Percentiles rank a stretch among this genome's conserved stretches.
Conservation (phyloP, 1,140 invertebrate species). For the Mamestra configurata region DNA sequence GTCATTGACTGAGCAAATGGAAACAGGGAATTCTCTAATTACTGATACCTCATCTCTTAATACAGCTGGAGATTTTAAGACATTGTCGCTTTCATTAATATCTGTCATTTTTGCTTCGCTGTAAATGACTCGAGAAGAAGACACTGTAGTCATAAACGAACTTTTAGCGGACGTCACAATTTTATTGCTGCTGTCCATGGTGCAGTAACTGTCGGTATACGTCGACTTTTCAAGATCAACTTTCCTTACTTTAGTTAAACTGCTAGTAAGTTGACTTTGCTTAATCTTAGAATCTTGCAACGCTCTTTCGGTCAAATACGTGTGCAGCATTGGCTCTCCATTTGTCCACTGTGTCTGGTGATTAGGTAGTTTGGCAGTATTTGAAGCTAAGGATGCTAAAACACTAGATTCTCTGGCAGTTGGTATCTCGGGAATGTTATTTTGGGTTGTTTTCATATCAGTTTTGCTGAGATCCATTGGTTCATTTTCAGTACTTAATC, state of each 20-base stretch:
- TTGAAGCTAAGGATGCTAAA: conserved; percentile 90
- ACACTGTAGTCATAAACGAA: conserved; percentile 48
- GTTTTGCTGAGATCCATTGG: conserved; percentile 89
- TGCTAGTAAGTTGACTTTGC: conserved; percentile 88
- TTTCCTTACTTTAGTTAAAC: conserved; percentile 76
- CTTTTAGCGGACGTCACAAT: conserved; percentile 46
- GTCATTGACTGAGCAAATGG: conserved; percentile 56
- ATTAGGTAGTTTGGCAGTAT: conserved; percentile 89
- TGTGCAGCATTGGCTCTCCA: conserved; percentile 91
- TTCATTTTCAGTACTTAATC: conserved; percentile 80
- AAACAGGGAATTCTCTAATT: conserved; percentile 47
- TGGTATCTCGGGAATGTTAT: conserved; percentile 87
- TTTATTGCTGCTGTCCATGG: conserved; percentile 53
- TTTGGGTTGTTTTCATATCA: conserved; percentile 68
- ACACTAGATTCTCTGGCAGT: conserved; percentile 90
- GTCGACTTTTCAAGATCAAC: conserved; percentile 72
- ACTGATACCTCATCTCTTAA: conserved; percentile 61
- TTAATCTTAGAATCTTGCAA: conserved; percentile 93
- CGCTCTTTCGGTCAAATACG: conserved; percentile 93
- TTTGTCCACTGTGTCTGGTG: conserved; percentile 88
- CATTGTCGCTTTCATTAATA: conserved; percentile 56
- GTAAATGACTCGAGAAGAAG: conserved; percentile 48
- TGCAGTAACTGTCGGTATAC: conserved; percentile 60
- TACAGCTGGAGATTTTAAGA: conserved; percentile 16
- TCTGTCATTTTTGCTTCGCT: conserved; percentile 52